These are phyloP conservation scores for Brachionus sp. DNA, from an alignment of 1,140 invertebrate genomes.

Conservation along the genomic window DNA sequence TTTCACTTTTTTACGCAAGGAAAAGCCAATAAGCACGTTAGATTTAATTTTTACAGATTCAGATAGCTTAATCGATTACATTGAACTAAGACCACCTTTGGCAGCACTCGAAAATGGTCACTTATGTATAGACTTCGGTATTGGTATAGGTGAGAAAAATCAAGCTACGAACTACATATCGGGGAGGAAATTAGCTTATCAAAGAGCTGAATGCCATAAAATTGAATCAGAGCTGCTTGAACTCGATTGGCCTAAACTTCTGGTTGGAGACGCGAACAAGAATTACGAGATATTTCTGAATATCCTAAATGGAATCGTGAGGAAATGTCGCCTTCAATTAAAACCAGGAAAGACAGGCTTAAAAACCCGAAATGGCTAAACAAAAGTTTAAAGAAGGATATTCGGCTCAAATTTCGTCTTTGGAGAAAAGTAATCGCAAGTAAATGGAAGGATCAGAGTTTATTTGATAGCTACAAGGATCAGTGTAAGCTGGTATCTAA, in stretches of 20 bases:
- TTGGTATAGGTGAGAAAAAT: not conserved
- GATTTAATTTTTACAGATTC: not conserved
- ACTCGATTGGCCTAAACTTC: not conserved
- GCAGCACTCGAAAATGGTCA: not conserved
- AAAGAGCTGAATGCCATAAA: not conserved
- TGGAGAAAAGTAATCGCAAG: not conserved
- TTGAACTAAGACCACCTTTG: not conserved
- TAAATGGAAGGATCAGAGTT: not conserved
- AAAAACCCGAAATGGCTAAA: not conserved
- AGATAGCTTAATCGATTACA: not conserved
- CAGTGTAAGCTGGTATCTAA: not conserved
- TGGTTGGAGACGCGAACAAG: not conserved
- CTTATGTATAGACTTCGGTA: not conserved
- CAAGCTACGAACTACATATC: not conserved
- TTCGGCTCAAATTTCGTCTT: not conserved
- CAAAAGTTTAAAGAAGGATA: not conserved
- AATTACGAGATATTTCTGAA: not conserved
- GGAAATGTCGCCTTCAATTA: not conserved
- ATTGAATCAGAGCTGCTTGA: not conserved
- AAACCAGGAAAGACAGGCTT: not conserved
- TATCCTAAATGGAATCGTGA: not conserved
- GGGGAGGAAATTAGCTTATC: not conserved
- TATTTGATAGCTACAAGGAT: not conserved
- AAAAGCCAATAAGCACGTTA: not conserved
- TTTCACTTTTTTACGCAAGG: not conserved